Percentiles rank a stretch among this genome's conserved stretches.
These are phyloP conservation scores for Glyphotaelius pellucidus DNA, from an alignment of 2,888 invertebrate species.

Conservation along the genomic window DNA sequence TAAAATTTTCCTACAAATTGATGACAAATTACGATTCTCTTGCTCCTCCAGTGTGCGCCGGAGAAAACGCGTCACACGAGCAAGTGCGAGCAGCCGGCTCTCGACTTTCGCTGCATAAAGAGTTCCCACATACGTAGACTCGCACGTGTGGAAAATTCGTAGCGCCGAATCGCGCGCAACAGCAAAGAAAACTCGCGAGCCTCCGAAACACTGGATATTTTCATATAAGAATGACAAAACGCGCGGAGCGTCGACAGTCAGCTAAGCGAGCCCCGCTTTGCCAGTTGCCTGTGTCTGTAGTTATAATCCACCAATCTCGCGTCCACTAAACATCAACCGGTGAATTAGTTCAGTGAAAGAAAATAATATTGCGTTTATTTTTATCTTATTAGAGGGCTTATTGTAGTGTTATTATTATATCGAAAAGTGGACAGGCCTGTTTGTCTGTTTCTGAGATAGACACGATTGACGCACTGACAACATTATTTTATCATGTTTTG, in stretches of 20 bases:
- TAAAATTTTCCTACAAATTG: no score
- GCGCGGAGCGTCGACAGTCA: not conserved
- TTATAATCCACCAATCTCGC: not conserved
- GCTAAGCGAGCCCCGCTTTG: not conserved
- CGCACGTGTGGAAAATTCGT: constrained; percentile 13
- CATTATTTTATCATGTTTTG: not conserved
- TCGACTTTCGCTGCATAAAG: not conserved
- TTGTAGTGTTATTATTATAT: not conserved
- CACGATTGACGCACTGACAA: no score
- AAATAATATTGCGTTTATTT: not conserved
- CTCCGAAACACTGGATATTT: not conserved
- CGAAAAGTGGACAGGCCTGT: not conserved
- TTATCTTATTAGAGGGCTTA: not conserved
- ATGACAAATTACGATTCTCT: no score
- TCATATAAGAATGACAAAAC: constrained; percentile 41
- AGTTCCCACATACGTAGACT: not conserved
- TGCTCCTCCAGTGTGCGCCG: no score
- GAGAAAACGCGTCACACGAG: not conserved
- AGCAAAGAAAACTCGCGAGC: constrained; percentile 4
- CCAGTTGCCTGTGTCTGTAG: not conserved
- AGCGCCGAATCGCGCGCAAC: not conserved
- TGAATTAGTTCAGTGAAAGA: not conserved
- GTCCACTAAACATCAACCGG: not conserved
- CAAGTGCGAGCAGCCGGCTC: not conserved
- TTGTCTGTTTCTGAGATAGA: not conserved